Conservation (phyloP, 2,113 vertebrate genomes). For the Malurus alboscapulatus region DNA sequence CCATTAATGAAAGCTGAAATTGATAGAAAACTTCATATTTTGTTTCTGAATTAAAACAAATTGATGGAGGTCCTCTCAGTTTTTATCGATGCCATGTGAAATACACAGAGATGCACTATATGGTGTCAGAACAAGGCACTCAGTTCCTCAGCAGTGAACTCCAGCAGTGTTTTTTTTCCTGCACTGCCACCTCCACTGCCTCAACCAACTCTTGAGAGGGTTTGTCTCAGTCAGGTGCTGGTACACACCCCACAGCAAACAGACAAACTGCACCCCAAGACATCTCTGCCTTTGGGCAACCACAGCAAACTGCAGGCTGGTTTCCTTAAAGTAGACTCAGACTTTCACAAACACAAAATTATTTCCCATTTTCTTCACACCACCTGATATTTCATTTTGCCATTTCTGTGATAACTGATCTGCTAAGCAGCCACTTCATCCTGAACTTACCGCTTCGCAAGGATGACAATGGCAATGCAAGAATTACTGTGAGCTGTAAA, state of each 20-base stretch:
- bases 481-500: neutral
- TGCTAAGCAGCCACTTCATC: neutral
- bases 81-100: neutral
- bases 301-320: neutral
- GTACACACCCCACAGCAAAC: neutral
- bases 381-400: neutral
- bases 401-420: neutral
- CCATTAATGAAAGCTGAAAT: neutral
- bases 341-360: neutral
- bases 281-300: neutral
- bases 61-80: rapidly evolving
- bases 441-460: neutral
- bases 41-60: neutral
- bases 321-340: neutral
- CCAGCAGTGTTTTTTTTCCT: neutral
- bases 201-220: neutral
- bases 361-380: neutral
- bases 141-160: neutral
- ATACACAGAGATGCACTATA: neutral
- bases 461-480: neutral
- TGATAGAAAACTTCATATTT: neutral
- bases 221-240: neutral
- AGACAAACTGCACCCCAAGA: rapidly evolving
- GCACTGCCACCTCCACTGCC: neutral
- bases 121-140: no score